Conservation (phyloP, 2,888 invertebrate species). For the Ophion obscuratus region DNA sequence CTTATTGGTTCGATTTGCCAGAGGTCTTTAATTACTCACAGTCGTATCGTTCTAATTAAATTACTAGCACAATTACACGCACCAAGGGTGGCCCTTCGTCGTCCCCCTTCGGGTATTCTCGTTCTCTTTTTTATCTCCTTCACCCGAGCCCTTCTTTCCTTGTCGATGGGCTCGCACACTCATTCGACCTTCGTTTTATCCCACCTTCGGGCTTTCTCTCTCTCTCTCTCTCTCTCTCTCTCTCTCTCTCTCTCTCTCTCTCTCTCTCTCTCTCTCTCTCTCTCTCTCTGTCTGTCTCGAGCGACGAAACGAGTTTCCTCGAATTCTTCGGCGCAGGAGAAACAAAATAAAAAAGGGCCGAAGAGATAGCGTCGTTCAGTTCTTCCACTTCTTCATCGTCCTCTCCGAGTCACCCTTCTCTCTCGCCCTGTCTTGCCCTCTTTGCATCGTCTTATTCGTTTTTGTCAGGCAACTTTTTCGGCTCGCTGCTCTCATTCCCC, state of each 20-base stretch:
- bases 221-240: conserved; percentile 17
- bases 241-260: conserved; percentile 3
- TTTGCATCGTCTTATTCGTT: conserved; percentile 32
- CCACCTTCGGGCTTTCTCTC: conserved; percentile 20
- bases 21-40: conserved; percentile 71
- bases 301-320: conserved; percentile 63
- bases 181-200: conserved; percentile 37
- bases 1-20: conserved; percentile 40
- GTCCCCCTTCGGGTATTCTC: conserved; percentile 21
- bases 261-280: neutral
- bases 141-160: conserved; percentile 19
- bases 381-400: conserved; percentile 47
- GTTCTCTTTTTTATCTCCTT: conserved; percentile 26
- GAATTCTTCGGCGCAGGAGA: conserved; percentile 49
- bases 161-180: conserved; percentile 31
- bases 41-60: conserved; percentile 64
- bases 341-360: conserved; percentile 48
- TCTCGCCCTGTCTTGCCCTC: conserved; percentile 11
- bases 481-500: conserved; percentile 38
- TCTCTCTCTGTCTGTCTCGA: conserved; percentile 34
- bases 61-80: conserved; percentile 66
- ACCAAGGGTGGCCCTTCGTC: conserved; percentile 60
- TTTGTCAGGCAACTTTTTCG: conserved; percentile 44
- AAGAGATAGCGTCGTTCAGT: conserved; percentile 50
- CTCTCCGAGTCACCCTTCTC: conserved; percentile 10